phyloP scores from a whole-genome alignment of 1,140 invertebrate genomes.

The Venustaconcha ellipsiformis region DNA sequence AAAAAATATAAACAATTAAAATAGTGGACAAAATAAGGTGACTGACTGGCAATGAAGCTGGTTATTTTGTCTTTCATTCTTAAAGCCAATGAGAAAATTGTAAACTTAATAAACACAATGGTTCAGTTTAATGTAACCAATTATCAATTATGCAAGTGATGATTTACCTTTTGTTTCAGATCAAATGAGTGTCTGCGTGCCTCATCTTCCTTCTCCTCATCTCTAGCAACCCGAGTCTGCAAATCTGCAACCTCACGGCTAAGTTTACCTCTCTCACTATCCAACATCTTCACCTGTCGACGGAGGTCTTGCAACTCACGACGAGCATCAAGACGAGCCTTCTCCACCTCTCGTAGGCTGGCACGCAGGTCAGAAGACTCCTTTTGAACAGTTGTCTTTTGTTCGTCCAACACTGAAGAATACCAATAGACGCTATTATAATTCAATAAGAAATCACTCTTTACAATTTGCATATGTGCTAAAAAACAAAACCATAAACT shows the following conservation, averaged over 20 bases:
- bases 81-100: too few relatives aligned
- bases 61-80: too few relatives aligned
- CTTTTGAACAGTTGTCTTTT: slow-evolving; percentile 77
- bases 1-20: too few relatives aligned
- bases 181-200: slow-evolving; percentile 63
- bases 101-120: too few relatives aligned
- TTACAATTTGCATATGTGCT: too few relatives aligned
- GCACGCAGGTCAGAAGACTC: slow-evolving; percentile 77
- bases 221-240: slow-evolving; percentile 79
- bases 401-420: slow-evolving; percentile 80
- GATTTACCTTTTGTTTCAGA: slow-evolving; percentile 67
- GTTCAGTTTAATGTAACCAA: too few relatives aligned
- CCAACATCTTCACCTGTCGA: slow-evolving; percentile 67
- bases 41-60: too few relatives aligned
- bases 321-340: slow-evolving; percentile 72
- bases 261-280: slow-evolving; percentile 67
- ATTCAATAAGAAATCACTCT: too few relatives aligned
- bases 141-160: background rate
- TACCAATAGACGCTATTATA: background rate
- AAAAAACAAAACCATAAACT: too few relatives aligned
- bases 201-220: slow-evolving; percentile 86
- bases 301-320: slow-evolving; percentile 68
- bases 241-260: slow-evolving; percentile 81
- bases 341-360: slow-evolving; percentile 84
- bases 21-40: too few relatives aligned